Evolutionary conservation across 2,888 invertebrate species (phyloP).

Genomic region (Spatulosminthurus flaviceps): DNA sequence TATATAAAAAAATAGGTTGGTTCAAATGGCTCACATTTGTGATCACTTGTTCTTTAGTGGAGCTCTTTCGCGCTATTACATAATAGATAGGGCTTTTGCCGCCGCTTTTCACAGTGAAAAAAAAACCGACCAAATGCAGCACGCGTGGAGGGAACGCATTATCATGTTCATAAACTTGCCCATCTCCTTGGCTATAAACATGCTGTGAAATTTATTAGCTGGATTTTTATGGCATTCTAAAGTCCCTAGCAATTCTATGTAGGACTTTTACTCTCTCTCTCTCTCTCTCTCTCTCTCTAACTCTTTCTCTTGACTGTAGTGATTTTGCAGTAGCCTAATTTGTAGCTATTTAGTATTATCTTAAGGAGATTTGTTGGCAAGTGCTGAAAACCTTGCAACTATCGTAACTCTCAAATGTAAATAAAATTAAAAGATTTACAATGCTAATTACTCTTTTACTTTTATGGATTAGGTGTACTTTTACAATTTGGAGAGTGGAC

Average conservation of each 20-base stretch:
- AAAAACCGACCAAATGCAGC: conserved; percentile 7
- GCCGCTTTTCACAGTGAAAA: neutral
- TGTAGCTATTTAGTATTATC: neutral
- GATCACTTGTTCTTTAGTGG: conserved; percentile 9
- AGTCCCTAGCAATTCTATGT: too few species aligned
- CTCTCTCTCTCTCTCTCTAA: neutral
- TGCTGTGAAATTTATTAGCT: conserved; percentile 18
- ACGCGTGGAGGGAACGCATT: conserved; percentile 12
- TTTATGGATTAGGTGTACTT: too few species aligned
- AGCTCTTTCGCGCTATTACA: conserved; percentile 8
- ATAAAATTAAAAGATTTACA: neutral
- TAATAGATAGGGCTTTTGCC: conserved; percentile 8
- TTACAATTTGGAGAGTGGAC: too few species aligned
- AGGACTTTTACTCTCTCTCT: too few species aligned
- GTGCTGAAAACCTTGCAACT: neutral
- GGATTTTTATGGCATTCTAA: conserved; percentile 9
- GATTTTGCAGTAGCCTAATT: conserved; percentile 10
- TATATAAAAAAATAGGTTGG: neutral
- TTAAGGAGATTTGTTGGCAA: neutral
- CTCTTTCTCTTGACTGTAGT: too few species aligned
- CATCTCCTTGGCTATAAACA: conserved; percentile 12
- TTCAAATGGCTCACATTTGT: conserved; percentile 14
- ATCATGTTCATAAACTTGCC: conserved; percentile 14
- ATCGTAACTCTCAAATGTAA: neutral
- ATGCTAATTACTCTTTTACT: too few species aligned